Evolutionary conservation across 1,140 invertebrate genomes (phyloP).

Genomic region (Polyergus mexicanus): DNA sequence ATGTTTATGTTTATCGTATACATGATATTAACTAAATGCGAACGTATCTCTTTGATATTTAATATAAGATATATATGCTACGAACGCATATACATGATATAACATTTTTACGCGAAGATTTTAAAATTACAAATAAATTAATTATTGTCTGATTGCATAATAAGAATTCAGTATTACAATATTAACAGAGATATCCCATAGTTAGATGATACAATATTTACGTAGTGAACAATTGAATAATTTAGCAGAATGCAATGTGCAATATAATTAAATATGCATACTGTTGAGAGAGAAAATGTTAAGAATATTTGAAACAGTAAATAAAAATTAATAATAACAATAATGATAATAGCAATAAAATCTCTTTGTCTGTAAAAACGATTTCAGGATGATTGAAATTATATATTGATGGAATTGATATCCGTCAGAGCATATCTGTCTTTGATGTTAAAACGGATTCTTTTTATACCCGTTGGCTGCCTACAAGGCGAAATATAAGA

Average conservation of each 20-base stretch:
- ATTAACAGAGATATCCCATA: not conserved
- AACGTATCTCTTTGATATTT: not conserved
- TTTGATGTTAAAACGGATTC: conserved; percentile 48
- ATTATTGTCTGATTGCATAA: not conserved
- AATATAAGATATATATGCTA: not conserved
- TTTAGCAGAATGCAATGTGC: not conserved
- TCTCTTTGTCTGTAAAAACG: not conserved
- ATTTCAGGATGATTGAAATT: conserved; percentile 27
- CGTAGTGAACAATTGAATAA: conserved; percentile 27
- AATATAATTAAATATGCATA: not conserved
- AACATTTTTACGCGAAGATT: not conserved
- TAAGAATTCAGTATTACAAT: not conserved
- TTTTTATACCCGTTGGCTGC: conserved; percentile 5
- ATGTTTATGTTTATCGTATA: not conserved
- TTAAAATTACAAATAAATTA: not conserved
- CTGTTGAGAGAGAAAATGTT: not conserved
- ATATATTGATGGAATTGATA: conserved; percentile 38
- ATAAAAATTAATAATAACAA: not conserved
- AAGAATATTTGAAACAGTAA: not conserved
- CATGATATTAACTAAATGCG: not conserved
- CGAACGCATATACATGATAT: not conserved
- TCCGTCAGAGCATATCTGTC: conserved; percentile 24
- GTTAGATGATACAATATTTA: not conserved
- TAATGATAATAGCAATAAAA: not conserved
- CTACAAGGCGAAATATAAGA: conserved; percentile 22